Percentiles rank a stretch among this genome's conserved stretches.
Conservation (phyloP, 1,140 invertebrate species). For the Nomia melanderi region DNA sequence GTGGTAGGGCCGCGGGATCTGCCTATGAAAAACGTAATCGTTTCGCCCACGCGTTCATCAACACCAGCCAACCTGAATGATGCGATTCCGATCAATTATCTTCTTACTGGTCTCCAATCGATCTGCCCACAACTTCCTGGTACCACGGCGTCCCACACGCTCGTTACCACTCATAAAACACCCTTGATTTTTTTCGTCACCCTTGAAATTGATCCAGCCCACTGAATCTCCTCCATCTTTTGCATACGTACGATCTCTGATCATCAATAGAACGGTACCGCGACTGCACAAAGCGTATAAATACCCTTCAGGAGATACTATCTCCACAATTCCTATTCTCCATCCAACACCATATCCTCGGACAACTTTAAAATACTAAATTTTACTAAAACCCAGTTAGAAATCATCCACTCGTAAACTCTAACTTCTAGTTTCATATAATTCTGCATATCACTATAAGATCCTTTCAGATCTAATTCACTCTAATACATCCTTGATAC, state of each 20-base stretch:
- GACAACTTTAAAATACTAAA: too few relatives aligned
- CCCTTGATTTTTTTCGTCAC: constrained; percentile 24
- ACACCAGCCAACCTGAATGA: not conserved
- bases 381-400: too few relatives aligned
- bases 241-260: not conserved
- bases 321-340: too few relatives aligned
- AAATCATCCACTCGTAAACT: too few relatives aligned
- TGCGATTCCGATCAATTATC: constrained; percentile 38
- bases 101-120: constrained; percentile 5
- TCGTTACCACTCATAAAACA: constrained; percentile 15
- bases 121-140: constrained; percentile 20
- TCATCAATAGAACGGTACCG: not conserved
- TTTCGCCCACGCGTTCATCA: constrained; percentile 23
- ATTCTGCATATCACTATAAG: too few relatives aligned
- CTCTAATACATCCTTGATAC: too few relatives aligned
- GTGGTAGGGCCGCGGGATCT: not conserved
- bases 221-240: not conserved
- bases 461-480: too few relatives aligned
- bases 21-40: constrained; percentile 4
- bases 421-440: too few relatives aligned
- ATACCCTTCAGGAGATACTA: too few relatives aligned
- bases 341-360: too few relatives aligned
- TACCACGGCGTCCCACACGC: constrained; percentile 3
- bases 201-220: constrained; percentile 20
- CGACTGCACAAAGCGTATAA: too few relatives aligned